Percentiles rank a stretch among this genome's conserved stretches.
Conservation (phyloP, 2,888 invertebrate species). For the Drosophila picticornis region DNA sequence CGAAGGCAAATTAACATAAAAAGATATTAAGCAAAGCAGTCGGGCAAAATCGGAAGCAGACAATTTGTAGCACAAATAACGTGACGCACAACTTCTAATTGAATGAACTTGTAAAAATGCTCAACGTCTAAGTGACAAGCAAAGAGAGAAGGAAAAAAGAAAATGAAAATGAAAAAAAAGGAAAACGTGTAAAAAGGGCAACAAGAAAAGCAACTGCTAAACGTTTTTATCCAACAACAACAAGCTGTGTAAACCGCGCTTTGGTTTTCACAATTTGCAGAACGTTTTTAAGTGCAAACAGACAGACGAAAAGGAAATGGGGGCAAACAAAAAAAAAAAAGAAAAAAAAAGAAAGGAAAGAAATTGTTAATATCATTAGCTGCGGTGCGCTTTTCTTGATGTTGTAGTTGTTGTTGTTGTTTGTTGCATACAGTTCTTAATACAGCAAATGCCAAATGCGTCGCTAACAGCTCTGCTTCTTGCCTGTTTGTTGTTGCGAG, state of each 20-base stretch:
- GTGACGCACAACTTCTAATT: conserved; percentile 68
- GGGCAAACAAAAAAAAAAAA: conserved; percentile 31
- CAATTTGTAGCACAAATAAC: conserved; percentile 40
- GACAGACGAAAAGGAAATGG: conserved; percentile 53
- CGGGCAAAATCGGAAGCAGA: conserved; percentile 19
- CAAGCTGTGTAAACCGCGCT: conserved; percentile 49
- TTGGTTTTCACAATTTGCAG: conserved; percentile 72
- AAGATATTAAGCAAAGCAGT: conserved; percentile 25
- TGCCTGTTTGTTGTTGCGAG: conserved; percentile 31
- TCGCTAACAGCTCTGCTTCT: conserved; percentile 18
- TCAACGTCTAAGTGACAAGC: conserved; percentile 62
- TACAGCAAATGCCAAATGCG: conserved; percentile 56
- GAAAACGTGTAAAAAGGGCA: conserved; percentile 21
- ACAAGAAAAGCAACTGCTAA: conserved; percentile 51
- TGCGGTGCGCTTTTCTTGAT: conserved; percentile 44
- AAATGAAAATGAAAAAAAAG: background rate
- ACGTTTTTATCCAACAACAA: conserved; percentile 51
- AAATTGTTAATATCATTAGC: conserved; percentile 76
- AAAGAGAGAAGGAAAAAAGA: conserved; percentile 4
- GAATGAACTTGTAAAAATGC: conserved; percentile 78
- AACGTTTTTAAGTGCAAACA: conserved; percentile 70
- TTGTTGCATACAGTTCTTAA: conserved; percentile 34
- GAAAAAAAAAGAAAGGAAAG: conserved; percentile 34
- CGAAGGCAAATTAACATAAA: conserved; percentile 37
- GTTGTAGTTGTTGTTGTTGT: conserved; percentile 30